These are phyloP conservation scores for Coelopa frigida DNA, from an alignment of 1,140 invertebrate genomes.

Conservation along the genomic window DNA sequence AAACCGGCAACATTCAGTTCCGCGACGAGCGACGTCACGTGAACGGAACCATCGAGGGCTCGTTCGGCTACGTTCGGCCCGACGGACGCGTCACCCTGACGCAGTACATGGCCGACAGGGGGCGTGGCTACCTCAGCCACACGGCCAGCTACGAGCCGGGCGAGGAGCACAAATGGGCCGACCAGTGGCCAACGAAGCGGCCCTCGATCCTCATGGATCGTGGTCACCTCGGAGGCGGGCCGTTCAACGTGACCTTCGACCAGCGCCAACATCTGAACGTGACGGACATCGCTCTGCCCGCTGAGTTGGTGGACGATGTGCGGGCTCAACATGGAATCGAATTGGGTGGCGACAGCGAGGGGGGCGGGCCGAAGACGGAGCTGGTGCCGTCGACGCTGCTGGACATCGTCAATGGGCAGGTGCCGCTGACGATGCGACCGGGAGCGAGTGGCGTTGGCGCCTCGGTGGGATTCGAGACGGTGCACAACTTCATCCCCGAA, in stretches of 20 bases:
- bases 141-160: slow-evolving; percentile 23
- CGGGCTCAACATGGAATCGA: slow-evolving; percentile 30
- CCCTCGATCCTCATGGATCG: slow-evolving; percentile 21
- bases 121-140: slow-evolving; percentile 49
- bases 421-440: slow-evolving; percentile 10
- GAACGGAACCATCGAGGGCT: slow-evolving; percentile 60
- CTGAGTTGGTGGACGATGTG: slow-evolving; percentile 21
- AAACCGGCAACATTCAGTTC: slow-evolving; percentile 57
- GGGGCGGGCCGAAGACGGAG: slow-evolving; percentile 23
- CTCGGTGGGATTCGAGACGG: slow-evolving; percentile 18
- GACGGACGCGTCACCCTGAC: slow-evolving; percentile 53
- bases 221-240: slow-evolving; percentile 5
- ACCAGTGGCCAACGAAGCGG: slow-evolving; percentile 28
- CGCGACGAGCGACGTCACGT: slow-evolving; percentile 55
- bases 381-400: slow-evolving; percentile 24
- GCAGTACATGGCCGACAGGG: slow-evolving; percentile 53
- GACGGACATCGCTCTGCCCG: slow-evolving; percentile 22
- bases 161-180: slow-evolving; percentile 14
- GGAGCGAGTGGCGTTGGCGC: slow-evolving; percentile 10
- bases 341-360: slow-evolving; percentile 23
- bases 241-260: slow-evolving; percentile 25
- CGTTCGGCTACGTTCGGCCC: slow-evolving; percentile 59
- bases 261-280: slow-evolving; percentile 32
- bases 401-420: slow-evolving; percentile 30
- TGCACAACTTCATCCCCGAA: slow-evolving; percentile 30